Evolutionary conservation across 2,888 invertebrate genomes (phyloP).

Genomic region (Platerodrilus igneus): DNA sequence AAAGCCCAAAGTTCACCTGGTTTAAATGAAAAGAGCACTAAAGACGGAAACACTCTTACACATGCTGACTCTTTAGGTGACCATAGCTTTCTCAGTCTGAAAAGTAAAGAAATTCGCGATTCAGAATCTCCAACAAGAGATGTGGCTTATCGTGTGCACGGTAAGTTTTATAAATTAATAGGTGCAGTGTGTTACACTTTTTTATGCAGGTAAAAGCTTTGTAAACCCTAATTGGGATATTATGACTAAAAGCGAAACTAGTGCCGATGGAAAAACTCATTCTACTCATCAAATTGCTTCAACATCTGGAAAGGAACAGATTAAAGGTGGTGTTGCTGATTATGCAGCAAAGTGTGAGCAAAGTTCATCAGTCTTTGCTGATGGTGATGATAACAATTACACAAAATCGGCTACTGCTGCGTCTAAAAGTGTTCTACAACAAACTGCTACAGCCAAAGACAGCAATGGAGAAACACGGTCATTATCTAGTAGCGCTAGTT

Average conservation of each 20-base stretch:
- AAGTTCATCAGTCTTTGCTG: constrained; percentile 51
- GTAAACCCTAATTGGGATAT: constrained; percentile 59
- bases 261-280: constrained; percentile 61
- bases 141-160: constrained; percentile 35
- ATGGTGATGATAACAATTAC: constrained; percentile 54
- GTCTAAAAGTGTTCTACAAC: constrained; percentile 50
- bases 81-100: constrained; percentile 72
- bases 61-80: constrained; percentile 70
- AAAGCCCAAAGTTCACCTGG: constrained; percentile 31
- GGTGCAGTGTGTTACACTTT: neutral
- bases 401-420: constrained; percentile 49
- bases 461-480: constrained; percentile 47
- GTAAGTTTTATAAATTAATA: constrained; percentile 18
- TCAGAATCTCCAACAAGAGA: constrained; percentile 71
- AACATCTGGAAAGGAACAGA: constrained; percentile 60
- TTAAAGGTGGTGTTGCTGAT: constrained; percentile 61
- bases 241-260: constrained; percentile 57
- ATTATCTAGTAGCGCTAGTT: constrained; percentile 38
- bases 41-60: constrained; percentile 32
- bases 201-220: constrained; percentile 9
- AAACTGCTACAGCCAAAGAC: constrained; percentile 52
- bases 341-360: constrained; percentile 63
- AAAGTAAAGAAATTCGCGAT: constrained; percentile 74
- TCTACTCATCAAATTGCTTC: constrained; percentile 58
- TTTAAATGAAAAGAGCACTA: constrained; percentile 13